Percentiles rank a stretch among this genome's conserved stretches.
These are phyloP conservation scores for Manduca sexta DNA, from an alignment of 1,140 invertebrate species.

Conservation along the genomic window DNA sequence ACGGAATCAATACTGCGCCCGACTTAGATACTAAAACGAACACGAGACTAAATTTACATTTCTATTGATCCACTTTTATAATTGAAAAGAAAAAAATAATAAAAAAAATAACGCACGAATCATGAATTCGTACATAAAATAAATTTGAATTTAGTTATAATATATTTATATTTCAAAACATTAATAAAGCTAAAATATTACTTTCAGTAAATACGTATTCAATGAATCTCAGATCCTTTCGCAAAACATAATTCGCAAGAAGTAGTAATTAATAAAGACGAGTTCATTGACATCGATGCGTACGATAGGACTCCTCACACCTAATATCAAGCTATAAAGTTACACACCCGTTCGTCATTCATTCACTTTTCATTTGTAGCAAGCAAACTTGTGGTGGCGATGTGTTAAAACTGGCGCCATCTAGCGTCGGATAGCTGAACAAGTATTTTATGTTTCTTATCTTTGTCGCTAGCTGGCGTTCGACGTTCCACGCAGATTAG, in stretches of 20 bases:
- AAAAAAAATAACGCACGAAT: background rate
- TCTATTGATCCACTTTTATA: background rate
- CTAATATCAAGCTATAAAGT: constrained; percentile 42
- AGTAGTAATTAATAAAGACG: constrained; percentile 41
- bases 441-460: constrained; percentile 19
- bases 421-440: constrained; percentile 54
- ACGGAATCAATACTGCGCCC: background rate
- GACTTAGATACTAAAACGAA: background rate
- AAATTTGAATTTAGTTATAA: no score
- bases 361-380: constrained; percentile 33
- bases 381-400: background rate
- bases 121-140: background rate
- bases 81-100: background rate
- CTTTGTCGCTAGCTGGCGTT: constrained; percentile 45
- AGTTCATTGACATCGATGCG: constrained; percentile 59
- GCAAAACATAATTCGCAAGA: constrained; percentile 7
- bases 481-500: background rate
- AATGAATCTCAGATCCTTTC: background rate
- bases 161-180: no score
- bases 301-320: constrained; percentile 41
- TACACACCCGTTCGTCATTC: constrained; percentile 40
- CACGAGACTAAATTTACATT: background rate
- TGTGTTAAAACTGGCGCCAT: constrained; percentile 32
- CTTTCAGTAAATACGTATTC: no score
- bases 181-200: no score